Evolutionary conservation across 1,140 invertebrate species (phyloP), one percentile per base, ranked within the genome.

Genomic region (Ephestia elutella): DNA sequence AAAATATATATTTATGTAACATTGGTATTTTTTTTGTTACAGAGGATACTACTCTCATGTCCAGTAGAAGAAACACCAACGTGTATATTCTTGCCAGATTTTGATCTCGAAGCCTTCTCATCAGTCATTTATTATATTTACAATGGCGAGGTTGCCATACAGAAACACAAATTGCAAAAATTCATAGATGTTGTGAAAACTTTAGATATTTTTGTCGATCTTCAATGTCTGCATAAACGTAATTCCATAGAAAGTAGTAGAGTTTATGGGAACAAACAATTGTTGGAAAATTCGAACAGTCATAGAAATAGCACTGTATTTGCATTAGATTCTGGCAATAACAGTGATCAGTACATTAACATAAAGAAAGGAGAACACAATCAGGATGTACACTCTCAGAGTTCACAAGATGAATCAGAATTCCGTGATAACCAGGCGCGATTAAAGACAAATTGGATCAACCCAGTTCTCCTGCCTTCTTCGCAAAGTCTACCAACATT

Each of bases 111-210:
- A 20, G 71, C 78, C 13, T 67, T 88, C 60, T 74, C 78, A 15
- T 76, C 75, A 2, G 71, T 88, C 8, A 65, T 88, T 5, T 77
- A 81, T 65, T 88, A 86, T 38, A 76, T 86, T 62, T 88, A 88
- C 54, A 81, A 80, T 32, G 83, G 86, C 17, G 82, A 88, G 74
- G 83, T 88, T 0, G 51, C 67, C 10, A 61, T 88, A 32, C 61
- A 73, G 30, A 73, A 64, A 21, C 66, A 72, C 11, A 78, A 80
- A 53, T 38, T 86, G 28, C 68, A 75, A 30, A 73, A 66, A 48
- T 88, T 88, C 63, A 66, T 88, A 51, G 73, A 82, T 55, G 75
- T 84, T 21, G 64, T 83, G 17, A 74, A 75, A 65, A 68, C 75
- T 21, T 71, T 88, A 62, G 69, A 85, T 73, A 79, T 88, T 63